Evolutionary conservation across 2,888 invertebrate genomes (phyloP).

Genomic region (Incurvaria masculella): DNA sequence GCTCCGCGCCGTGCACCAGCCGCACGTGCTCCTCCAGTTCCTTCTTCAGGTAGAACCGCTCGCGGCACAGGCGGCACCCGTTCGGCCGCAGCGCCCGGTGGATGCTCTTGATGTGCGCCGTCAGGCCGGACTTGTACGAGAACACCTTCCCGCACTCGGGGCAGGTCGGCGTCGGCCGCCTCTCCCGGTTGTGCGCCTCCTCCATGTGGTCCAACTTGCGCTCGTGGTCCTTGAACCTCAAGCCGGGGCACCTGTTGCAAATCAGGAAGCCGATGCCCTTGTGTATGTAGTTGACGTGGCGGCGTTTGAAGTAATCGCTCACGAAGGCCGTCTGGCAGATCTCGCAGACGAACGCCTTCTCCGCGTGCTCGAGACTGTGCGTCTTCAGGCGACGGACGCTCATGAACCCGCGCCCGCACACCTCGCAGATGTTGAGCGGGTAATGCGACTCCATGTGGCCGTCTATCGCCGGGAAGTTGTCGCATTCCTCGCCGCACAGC

Average conservation of each 20-base stretch:
- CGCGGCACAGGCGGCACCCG: neutral
- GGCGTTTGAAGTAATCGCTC: slow-evolving; percentile 22
- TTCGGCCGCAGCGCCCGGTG: neutral
- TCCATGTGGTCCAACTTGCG: neutral
- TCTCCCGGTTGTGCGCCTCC: neutral
- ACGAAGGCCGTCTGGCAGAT: slow-evolving; percentile 40
- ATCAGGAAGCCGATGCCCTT: neutral
- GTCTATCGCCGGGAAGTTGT: neutral
- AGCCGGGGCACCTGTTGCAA: neutral
- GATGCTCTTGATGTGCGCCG: neutral
- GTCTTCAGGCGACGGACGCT: neutral
- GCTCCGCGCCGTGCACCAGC: neutral
- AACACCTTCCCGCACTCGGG: neutral
- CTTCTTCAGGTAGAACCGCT: neutral
- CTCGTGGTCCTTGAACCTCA: neutral
- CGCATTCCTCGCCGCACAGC: neutral
- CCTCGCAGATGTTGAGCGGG: slow-evolving; percentile 2
- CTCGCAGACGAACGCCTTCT: slow-evolving; percentile 43
- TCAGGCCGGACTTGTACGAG: neutral
- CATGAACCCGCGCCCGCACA: slow-evolving; percentile 1
- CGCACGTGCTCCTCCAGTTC: neutral
- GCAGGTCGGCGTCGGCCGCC: neutral
- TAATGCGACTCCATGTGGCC: neutral
- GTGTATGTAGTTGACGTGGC: neutral
- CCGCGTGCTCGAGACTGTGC: slow-evolving; percentile 29